phyloP scores from a whole-genome alignment of 2,888 invertebrate genomes.

The Campoplex nolae region DNA sequence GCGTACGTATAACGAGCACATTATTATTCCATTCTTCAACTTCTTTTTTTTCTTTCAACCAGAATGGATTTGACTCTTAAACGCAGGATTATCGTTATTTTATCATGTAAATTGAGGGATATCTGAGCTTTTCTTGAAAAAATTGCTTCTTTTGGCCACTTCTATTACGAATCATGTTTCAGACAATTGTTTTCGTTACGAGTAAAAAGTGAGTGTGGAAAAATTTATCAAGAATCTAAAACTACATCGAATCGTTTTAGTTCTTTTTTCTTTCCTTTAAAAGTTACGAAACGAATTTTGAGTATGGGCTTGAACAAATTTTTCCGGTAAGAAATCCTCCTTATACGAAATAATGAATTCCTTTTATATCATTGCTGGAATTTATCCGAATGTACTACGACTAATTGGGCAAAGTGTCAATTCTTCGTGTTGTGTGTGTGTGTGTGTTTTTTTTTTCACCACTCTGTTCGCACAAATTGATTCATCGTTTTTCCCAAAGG shows the following conservation, averaged over 20 bases:
- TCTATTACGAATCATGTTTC: constrained; percentile 30
- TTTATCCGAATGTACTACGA: constrained; percentile 8
- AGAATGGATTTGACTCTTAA: constrained; percentile 16
- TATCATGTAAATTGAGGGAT: neutral
- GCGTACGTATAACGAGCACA: constrained; percentile 32
- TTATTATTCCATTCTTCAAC: constrained; percentile 30
- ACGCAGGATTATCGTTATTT: constrained; percentile 1
- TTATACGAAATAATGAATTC: constrained; percentile 8
- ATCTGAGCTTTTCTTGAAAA: constrained; percentile 7
- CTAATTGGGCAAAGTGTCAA: constrained; percentile 2
- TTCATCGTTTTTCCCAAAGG: neutral
- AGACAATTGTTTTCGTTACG: constrained; percentile 18
- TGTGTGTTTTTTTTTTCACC: neutral
- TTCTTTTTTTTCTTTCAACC: neutral
- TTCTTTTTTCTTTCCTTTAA: neutral
- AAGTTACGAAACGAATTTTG: neutral
- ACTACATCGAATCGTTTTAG: constrained; percentile 11
- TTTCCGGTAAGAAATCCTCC: neutral
- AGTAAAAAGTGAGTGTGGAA: constrained; percentile 51
- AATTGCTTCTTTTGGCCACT: constrained; percentile 53
- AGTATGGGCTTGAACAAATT: neutral
- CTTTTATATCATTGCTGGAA: constrained; percentile 43
- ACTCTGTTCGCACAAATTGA: neutral
- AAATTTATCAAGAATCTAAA: constrained; percentile 30
- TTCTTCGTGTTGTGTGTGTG: neutral